These are phyloP conservation scores for Ptyas mucosa DNA, from an alignment of 2,113 vertebrate species.

Conservation along the genomic window DNA sequence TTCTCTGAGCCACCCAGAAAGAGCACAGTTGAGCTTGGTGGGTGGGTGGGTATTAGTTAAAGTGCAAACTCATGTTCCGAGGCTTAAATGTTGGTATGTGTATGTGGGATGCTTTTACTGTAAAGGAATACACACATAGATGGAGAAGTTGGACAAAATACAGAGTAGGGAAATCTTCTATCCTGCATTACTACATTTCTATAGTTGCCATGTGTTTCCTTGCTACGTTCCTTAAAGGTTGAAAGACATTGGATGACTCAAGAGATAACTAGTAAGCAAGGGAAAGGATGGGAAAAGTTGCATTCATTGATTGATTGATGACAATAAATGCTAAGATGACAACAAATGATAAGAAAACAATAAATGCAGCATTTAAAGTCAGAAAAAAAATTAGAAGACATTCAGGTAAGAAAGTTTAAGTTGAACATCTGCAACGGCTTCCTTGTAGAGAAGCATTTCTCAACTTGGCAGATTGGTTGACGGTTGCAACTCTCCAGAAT, in stretches of 20 bases:
- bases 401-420: not conserved
- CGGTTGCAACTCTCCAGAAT: not conserved
- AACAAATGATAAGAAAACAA: constrained; percentile 21
- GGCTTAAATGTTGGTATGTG: constrained; percentile 34
- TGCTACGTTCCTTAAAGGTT: constrained; percentile 52
- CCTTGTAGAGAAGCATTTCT: not conserved
- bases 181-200: constrained; percentile 47
- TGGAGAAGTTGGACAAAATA: constrained; percentile 37
- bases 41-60: constrained; percentile 62
- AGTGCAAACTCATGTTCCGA: constrained; percentile 62
- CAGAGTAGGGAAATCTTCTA: constrained; percentile 4
- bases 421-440: too few species aligned
- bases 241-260: constrained; percentile 50
- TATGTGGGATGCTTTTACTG: constrained; percentile 59
- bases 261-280: constrained; percentile 39
- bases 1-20: constrained; percentile 77
- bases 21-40: constrained; percentile 69
- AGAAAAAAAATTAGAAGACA: not conserved
- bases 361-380: constrained; percentile 19
- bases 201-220: constrained; percentile 48
- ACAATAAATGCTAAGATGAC: not conserved
- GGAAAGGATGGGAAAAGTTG: constrained; percentile 54
- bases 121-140: constrained; percentile 56
- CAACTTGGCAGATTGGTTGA: not conserved
- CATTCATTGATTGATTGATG: constrained; percentile 33